phyloP scores from a whole-genome alignment of 2,113 vertebrate genomes.

The Hydropotes inermis region DNA sequence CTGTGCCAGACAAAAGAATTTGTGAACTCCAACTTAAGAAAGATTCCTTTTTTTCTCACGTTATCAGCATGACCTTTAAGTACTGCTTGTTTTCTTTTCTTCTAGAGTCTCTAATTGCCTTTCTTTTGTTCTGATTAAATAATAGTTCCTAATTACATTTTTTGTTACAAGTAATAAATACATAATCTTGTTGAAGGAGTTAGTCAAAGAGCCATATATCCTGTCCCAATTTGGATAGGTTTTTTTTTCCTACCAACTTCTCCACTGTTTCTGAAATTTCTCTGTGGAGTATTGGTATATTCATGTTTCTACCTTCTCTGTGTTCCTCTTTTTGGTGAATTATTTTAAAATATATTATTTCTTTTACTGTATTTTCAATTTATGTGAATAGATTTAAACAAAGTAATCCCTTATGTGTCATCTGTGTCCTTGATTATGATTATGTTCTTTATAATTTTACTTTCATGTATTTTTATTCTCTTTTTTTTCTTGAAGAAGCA shows the following conservation, averaged over 20 bases:
- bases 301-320: background rate
- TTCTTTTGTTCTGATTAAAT: background rate
- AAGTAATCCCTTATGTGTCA: background rate
- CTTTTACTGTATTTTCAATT: background rate
- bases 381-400: background rate
- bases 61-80: background rate
- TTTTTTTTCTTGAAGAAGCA: background rate
- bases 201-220: background rate
- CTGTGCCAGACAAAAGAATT: background rate
- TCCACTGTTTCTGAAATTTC: background rate
- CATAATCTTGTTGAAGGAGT: background rate
- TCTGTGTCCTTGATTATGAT: background rate
- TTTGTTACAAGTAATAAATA: background rate
- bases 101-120: background rate
- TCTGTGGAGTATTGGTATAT: background rate
- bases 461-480: background rate
- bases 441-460: background rate
- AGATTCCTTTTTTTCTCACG: background rate
- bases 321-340: background rate
- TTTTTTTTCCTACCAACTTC: background rate
- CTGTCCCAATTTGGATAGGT: background rate
- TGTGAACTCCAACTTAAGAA: background rate
- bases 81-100: background rate
- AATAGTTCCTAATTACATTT: background rate
- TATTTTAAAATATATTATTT: background rate